Base-by-base conservation (phyloP, 1,140 invertebrate genomes). In the Drosophila bocqueti region DNA sequence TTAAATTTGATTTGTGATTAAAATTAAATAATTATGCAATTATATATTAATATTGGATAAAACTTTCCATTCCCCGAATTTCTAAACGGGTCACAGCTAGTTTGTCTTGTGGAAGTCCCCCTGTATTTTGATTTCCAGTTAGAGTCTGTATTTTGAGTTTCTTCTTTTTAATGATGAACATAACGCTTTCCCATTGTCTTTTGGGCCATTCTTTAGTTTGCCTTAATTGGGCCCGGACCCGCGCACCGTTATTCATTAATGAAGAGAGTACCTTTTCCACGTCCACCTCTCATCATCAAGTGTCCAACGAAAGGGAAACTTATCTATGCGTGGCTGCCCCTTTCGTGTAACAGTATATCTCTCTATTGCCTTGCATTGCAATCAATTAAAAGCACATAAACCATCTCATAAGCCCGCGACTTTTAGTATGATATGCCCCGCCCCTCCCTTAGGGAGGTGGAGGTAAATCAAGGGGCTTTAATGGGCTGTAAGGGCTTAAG, bases 201-300 rank as follows among this genome's bases (percentile, higher is more conserved):
- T 60, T 42, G 5, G 46, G 38, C 67, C 54, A 76, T 76, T 76
- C 74, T 52, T 76, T 78, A 83, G 81, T 79, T 75, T 81, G 47
- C 62, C 43, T 77, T 89, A 89, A 89, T 89, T 90, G 80, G 66
- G 43, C 60, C 62, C 65, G 55, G 58, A 81, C 52, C 42, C 29
- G 38, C 42, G 29, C 18, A 60, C 84, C 85, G 84, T 84, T 89
- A 90, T 69, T 75, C 85, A 72, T 84, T 89, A 89, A 90, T 78
- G 81, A 84, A 72, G 52, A 69, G 49, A 42, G 52, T 49, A 73
- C 54, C 50, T 50, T 40, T 69, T 71, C 49, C 66, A 46, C 40
- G 21, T 42, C 47, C 64, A 45, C 45, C 31, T 68, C 50, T 18
- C 26, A 38, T 46, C 66, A 72, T 59, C 40, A 36, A 71, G 67